Conservation (phyloP, 2,888 invertebrate genomes). For the Folsomia candida region DNA sequence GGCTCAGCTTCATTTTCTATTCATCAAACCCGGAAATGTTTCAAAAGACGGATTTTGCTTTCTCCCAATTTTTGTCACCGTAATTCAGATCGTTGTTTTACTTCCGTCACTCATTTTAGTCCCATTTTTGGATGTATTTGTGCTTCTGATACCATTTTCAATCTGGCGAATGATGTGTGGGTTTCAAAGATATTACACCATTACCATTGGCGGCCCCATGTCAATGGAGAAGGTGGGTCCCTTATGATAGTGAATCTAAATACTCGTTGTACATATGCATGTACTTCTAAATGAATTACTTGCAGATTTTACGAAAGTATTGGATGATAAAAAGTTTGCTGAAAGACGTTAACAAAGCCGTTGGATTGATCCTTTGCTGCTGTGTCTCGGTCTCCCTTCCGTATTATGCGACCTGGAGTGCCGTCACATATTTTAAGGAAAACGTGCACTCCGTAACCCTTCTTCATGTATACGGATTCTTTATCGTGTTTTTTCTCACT, state of each 20-base stretch:
- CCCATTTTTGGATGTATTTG: slow-evolving; percentile 36
- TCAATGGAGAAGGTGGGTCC: slow-evolving; percentile 28
- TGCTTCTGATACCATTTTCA: slow-evolving; percentile 29
- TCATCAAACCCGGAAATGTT: slow-evolving; percentile 7
- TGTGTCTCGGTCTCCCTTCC: slow-evolving; percentile 35
- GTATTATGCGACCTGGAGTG: slow-evolving; percentile 41
- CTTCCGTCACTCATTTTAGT: slow-evolving; percentile 34
- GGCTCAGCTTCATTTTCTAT: slow-evolving; percentile 23
- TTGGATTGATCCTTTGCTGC: slow-evolving; percentile 33
- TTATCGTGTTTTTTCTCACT: slow-evolving; percentile 34
- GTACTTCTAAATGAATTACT: background rate
- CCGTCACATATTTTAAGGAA: slow-evolving; percentile 31
- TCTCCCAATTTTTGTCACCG: slow-evolving; percentile 17
- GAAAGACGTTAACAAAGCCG: slow-evolving; percentile 29
- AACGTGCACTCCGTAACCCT: slow-evolving; percentile 33
- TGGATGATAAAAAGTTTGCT: slow-evolving; percentile 28
- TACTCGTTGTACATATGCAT: too few relatives aligned
- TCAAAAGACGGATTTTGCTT: background rate
- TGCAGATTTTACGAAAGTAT: slow-evolving; percentile 36
- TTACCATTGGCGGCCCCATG: slow-evolving; percentile 30
- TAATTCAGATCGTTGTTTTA: slow-evolving; percentile 26
- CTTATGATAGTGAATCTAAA: too few relatives aligned
- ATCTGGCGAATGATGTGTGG: slow-evolving; percentile 32
- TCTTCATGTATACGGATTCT: slow-evolving; percentile 35
- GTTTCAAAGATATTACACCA: slow-evolving; percentile 32